phyloP scores from a whole-genome alignment of 2,797 vertebrate species.

The Sebastes minor region DNA sequence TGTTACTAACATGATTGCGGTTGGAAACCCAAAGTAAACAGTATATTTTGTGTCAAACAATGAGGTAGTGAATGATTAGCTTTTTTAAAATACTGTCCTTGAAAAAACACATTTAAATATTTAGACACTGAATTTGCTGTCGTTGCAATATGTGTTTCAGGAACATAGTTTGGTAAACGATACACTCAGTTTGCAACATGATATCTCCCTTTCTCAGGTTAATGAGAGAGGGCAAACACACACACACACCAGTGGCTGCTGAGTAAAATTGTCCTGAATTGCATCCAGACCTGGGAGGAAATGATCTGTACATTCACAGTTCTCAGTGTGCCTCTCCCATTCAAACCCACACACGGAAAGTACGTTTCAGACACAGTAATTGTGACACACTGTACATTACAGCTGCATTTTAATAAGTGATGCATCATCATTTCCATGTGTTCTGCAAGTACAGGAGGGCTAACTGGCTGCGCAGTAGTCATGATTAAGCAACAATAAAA shows the following conservation, averaged over 20 bases:
- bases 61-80: not conserved
- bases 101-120: not conserved
- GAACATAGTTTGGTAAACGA: not conserved
- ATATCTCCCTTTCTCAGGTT: not conserved
- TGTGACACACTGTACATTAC: constrained; percentile 32
- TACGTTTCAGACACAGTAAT: constrained; percentile 31
- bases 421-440: constrained; percentile 58
- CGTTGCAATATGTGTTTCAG: not conserved
- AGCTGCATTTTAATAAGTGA: not conserved
- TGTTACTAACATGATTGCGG: not conserved
- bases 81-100: not conserved
- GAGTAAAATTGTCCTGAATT: constrained; percentile 46
- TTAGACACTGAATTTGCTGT: not conserved
- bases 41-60: not conserved
- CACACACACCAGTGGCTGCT: not conserved
- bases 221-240: not conserved
- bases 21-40: not conserved
- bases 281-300: constrained; percentile 65
- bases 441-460: not conserved
- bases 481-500: constrained; percentile 12
- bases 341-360: constrained; percentile 68
- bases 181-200: not conserved
- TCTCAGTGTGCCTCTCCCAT: constrained; percentile 22
- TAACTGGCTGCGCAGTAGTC: not conserved
- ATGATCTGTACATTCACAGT: constrained; percentile 32